These are phyloP conservation scores for Pluvianellus socialis DNA, from an alignment of 2,113 vertebrate genomes.

Conservation along the genomic window DNA sequence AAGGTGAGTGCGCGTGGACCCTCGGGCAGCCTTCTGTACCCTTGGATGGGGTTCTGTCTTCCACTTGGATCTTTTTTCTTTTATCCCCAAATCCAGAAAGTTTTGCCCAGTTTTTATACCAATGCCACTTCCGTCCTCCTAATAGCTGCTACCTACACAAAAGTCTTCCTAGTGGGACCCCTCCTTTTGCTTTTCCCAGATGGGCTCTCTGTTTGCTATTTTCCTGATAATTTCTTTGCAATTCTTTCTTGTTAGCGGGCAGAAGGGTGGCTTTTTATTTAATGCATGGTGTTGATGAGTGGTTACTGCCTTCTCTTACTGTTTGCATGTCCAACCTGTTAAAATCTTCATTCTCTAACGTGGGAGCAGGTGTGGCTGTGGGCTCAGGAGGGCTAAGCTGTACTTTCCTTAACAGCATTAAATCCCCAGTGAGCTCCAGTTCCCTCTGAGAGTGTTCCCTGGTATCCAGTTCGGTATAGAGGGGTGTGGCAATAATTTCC, in stretches of 20 bases:
- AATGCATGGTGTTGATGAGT: not conserved
- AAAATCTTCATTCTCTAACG: not conserved
- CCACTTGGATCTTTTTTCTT: rapidly evolving
- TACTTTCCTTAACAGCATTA: not conserved
- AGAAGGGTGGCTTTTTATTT: not conserved
- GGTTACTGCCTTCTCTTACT: not conserved
- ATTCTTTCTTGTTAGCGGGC: not conserved
- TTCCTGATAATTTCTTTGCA: not conserved
- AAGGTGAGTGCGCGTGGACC: slow-evolving; percentile 78
- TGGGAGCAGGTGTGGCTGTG: not conserved
- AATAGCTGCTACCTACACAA: rapidly evolving
- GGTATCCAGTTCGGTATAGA: not conserved
- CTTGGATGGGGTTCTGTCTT: rapidly evolving
- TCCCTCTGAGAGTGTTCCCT: not conserved
- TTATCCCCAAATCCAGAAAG: not conserved
- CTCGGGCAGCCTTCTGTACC: rapidly evolving
- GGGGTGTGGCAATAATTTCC: not conserved
- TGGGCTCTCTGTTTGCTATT: not conserved
- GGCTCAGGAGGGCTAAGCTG: not conserved
- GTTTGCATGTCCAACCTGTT: not conserved
- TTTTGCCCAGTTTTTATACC: not conserved
- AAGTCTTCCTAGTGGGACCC: not conserved
- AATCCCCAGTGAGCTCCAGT: not conserved
- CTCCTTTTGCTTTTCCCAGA: not conserved
- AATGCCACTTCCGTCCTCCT: not conserved